These are phyloP conservation scores for Eira barbara DNA, from an alignment of 2,113 vertebrate genomes.

Conservation along the genomic window DNA sequence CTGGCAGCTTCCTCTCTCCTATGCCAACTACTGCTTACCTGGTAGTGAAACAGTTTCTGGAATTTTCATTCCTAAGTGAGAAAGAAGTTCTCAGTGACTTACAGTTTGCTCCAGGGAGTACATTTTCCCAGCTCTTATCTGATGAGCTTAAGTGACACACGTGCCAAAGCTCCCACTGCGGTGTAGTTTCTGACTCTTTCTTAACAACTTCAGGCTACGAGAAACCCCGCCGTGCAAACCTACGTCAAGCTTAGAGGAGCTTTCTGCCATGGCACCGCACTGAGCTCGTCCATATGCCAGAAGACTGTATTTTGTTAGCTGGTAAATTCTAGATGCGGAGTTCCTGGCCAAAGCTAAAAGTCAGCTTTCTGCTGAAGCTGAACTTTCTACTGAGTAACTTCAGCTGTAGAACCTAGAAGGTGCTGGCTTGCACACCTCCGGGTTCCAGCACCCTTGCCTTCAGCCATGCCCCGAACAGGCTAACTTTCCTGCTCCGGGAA, in stretches of 20 bases:
- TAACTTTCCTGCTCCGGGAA: background rate
- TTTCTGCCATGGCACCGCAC: background rate
- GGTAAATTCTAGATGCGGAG: background rate
- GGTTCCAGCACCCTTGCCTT: background rate
- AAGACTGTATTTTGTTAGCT: background rate
- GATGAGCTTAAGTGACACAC: background rate
- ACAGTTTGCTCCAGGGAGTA: background rate
- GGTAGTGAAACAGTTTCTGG: slow-evolving; percentile 3
- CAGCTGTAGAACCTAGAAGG: background rate
- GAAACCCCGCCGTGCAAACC: background rate
- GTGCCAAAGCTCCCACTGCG: background rate
- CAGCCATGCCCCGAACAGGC: background rate
- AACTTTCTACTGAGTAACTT: background rate
- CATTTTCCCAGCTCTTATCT: background rate
- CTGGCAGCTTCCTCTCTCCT: background rate
- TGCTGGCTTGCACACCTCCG: background rate
- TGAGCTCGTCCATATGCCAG: background rate
- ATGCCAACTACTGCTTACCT: slow-evolving; percentile 15
- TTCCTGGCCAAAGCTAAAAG: background rate
- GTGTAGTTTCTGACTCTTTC: background rate
- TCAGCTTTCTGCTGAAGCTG: background rate
- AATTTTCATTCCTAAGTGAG: slow-evolving; percentile 44
- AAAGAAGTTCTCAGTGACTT: slow-evolving; percentile 19
- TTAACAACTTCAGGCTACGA: background rate
- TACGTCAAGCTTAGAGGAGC: background rate